Conservation (phyloP, 2,113 vertebrate species). For the Antechinus flavipes region DNA sequence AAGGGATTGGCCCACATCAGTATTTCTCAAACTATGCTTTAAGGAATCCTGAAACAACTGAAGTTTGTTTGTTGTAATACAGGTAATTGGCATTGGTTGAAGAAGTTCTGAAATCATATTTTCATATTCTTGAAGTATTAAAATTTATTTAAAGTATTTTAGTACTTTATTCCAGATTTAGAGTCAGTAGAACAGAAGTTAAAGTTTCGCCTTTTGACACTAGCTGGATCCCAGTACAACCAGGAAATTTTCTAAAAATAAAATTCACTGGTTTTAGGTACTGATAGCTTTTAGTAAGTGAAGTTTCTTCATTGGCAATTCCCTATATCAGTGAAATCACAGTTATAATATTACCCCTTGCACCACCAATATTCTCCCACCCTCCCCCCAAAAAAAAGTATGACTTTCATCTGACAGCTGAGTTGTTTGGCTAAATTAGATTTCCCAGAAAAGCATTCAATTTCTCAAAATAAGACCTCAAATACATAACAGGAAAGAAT, state of each 20-base stretch:
- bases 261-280: neutral
- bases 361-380: neutral
- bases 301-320: neutral
- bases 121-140: neutral
- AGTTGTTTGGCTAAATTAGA: neutral
- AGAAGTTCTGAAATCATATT: neutral
- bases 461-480: neutral
- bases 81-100: neutral
- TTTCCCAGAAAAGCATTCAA: neutral
- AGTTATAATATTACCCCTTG: neutral
- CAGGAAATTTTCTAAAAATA: neutral
- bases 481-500: neutral
- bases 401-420: neutral
- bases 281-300: neutral
- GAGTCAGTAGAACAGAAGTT: neutral
- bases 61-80: neutral
- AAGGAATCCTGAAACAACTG: neutral
- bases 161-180: neutral
- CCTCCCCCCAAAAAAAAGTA: neutral
- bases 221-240: neutral
- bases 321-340: neutral
- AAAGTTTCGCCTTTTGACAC: neutral
- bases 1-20: neutral
- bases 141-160: neutral
- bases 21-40: neutral